A percentile compares a stretch with the other conserved stretches of the same genome.
Evolutionary conservation across 2,113 vertebrate species (phyloP).

Genomic region (Malurus cyaneus): DNA sequence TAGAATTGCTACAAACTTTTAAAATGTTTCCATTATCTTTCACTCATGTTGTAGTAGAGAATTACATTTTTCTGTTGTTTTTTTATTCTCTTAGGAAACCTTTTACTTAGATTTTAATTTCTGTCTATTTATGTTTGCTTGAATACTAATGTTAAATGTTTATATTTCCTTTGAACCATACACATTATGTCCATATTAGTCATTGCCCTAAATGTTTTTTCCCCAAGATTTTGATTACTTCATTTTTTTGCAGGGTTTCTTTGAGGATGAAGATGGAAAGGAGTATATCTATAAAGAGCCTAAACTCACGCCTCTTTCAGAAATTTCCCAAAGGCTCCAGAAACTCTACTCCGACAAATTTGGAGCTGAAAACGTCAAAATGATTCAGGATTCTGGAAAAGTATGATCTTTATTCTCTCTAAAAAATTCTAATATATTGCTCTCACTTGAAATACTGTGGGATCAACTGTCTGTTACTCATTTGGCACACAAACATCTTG

Average conservation of each 20-base stretch:
- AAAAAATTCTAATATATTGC: background rate
- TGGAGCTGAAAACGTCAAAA: conserved; percentile 96
- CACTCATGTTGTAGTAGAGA: background rate
- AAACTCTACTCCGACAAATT: conserved; percentile 99
- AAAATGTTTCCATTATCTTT: conserved; percentile 57
- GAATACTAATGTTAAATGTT: conserved; percentile 44
- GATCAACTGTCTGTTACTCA: background rate
- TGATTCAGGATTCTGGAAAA: conserved; percentile 98
- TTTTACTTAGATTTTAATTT: conserved; percentile 33
- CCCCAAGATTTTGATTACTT: background rate
- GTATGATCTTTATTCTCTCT: conserved; percentile 67
- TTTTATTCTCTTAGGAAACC: background rate
- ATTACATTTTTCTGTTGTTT: background rate
- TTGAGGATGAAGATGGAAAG: conserved; percentile 97
- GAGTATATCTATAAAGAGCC: conserved; percentile 99
- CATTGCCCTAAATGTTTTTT: background rate
- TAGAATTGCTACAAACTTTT: conserved; percentile 30
- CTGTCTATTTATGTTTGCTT: conserved; percentile 29
- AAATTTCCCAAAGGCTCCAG: conserved; percentile 95
- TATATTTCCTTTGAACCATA: conserved; percentile 7
- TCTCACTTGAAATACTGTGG: background rate
- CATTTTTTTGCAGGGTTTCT: conserved; percentile 84
- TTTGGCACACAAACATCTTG: background rate
- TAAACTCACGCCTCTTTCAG: conserved; percentile 94
- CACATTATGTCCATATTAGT: background rate